Conservation (phyloP, 2,113 vertebrate genomes). For the Dasyornis broadbenti region DNA sequence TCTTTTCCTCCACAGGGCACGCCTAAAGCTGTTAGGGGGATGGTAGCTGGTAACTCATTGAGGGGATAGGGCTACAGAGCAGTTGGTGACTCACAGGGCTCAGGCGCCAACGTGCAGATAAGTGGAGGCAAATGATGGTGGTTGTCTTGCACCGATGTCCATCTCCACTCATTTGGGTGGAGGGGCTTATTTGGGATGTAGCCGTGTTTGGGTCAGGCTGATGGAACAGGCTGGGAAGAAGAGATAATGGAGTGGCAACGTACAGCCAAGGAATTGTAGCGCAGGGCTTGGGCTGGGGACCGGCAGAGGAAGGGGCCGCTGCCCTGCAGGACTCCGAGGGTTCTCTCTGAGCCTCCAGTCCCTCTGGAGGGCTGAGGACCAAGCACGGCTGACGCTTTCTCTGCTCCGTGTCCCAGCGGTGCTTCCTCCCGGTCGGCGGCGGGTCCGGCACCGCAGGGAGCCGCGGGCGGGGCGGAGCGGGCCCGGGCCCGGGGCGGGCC, state of each 20-base stretch:
- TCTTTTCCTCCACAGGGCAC: neutral
- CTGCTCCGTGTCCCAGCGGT: too few relatives aligned
- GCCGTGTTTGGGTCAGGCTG: neutral
- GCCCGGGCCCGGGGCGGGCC: neutral
- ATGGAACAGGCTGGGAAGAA: neutral
- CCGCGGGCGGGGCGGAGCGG: neutral
- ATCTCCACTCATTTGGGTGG: accelerated
- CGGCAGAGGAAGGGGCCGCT: too few relatives aligned
- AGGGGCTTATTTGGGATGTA: accelerated
- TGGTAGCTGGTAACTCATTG: accelerated
- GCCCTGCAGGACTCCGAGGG: accelerated
- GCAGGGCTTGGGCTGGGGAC: neutral
- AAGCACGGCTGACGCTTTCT: accelerated
- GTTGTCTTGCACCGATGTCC: neutral
- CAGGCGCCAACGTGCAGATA: neutral
- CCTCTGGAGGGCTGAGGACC: too few relatives aligned
- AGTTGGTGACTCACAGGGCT: neutral
- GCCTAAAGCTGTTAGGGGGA: neutral
- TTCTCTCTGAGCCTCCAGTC: neutral
- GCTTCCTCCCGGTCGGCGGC: neutral
- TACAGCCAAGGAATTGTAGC: accelerated
- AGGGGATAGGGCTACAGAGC: neutral
- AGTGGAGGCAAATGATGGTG: accelerated
- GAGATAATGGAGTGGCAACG: accelerated
- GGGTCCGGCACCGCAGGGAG: too few relatives aligned